Conservation (phyloP, 2,113 vertebrate species). For the Periophthalmodon schlosseri region DNA sequence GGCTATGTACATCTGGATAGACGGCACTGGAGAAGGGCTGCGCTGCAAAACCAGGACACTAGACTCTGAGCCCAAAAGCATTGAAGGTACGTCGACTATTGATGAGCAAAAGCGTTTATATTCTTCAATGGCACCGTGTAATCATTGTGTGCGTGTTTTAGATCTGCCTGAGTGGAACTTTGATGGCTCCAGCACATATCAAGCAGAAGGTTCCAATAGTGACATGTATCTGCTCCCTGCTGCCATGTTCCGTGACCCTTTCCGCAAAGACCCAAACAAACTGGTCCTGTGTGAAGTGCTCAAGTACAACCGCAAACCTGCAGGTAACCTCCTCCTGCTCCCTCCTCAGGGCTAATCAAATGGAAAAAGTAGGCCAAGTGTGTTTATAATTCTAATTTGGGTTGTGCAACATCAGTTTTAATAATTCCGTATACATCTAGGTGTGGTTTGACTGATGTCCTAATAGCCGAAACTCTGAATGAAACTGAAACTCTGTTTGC, state of each 20-base stretch:
- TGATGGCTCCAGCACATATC: conserved; percentile 94
- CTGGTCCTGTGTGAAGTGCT: conserved; percentile 95
- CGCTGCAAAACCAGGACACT: conserved; percentile 94
- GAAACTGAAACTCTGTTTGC: too few relatives aligned
- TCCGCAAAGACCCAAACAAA: conserved; percentile 96
- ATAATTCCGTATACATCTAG: not conserved
- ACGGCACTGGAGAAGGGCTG: conserved; percentile 92
- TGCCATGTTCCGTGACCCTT: conserved; percentile 95
- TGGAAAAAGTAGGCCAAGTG: not conserved
- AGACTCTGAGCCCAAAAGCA: conserved; percentile 88
- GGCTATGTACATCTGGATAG: conserved; percentile 97
- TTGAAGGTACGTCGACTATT: conserved; percentile 81
- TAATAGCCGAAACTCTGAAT: not conserved
- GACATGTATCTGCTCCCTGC: conserved; percentile 94
- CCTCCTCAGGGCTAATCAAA: not conserved
- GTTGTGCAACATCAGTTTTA: not conserved
- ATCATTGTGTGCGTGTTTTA: conserved; percentile 38
- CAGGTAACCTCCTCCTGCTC: conserved; percentile 77
- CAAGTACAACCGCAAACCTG: conserved; percentile 93
- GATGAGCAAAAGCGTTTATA: not conserved
- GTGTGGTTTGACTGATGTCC: not conserved
- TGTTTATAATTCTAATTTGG: not conserved
- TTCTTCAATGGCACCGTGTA: too few relatives aligned
- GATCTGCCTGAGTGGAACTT: conserved; percentile 98
- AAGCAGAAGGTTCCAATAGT: conserved; percentile 95